phyloP scores from a whole-genome alignment of 2,797 vertebrate genomes.

The Acipenser oxyrinchus region DNA sequence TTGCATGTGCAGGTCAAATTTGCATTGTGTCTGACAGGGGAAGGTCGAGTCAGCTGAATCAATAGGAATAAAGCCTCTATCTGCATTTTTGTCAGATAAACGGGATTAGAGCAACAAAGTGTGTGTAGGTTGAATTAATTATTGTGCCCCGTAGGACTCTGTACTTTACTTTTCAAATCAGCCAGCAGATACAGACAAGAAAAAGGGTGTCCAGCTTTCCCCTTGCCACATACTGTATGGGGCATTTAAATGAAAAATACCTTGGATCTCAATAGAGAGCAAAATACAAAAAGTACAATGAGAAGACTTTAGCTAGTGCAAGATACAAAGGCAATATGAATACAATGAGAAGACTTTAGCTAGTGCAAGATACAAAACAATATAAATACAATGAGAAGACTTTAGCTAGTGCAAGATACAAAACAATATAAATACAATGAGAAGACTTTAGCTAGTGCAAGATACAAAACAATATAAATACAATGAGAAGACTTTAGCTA shows the following conservation, averaged over 20 bases:
- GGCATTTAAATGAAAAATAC: neutral
- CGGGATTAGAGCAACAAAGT: conserved; percentile 2
- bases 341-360: too few species aligned
- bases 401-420: too few species aligned
- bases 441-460: too few species aligned
- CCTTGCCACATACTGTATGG: neutral
- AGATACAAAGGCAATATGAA: too few species aligned
- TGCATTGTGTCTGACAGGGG: conserved; percentile 9
- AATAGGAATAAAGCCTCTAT: conserved; percentile 11
- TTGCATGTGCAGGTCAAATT: neutral
- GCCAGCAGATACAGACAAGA: neutral
- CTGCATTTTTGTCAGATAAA: conserved; percentile 10
- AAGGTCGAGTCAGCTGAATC: conserved; percentile 13
- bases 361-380: too few species aligned
- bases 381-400: too few species aligned
- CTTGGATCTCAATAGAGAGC: too few species aligned
- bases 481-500: too few species aligned
- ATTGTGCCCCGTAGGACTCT: neutral
- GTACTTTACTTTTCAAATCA: conserved; percentile 11
- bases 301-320: too few species aligned
- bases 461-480: too few species aligned
- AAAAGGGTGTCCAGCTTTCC: neutral
- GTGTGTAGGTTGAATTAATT: conserved; percentile 7
- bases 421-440: too few species aligned
- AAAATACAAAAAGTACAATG: too few species aligned